phyloP scores from a whole-genome alignment of 2,888 invertebrate genomes.

The Ectobius pallidus region DNA sequence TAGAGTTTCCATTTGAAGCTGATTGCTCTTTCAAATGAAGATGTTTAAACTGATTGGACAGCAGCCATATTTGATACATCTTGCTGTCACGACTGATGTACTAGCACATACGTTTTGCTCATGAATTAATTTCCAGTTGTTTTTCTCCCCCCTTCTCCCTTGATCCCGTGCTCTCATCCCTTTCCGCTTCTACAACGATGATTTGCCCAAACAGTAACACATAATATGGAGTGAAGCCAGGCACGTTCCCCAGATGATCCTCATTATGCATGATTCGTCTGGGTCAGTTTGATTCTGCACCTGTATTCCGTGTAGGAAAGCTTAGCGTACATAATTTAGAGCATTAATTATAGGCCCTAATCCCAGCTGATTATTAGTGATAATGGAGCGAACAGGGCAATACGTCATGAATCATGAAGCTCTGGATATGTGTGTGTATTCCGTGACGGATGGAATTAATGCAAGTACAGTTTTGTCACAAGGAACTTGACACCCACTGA shows the following conservation, averaged over 20 bases:
- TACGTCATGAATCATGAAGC: constrained; percentile 27
- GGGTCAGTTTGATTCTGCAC: constrained; percentile 20
- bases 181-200: constrained; percentile 5
- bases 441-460: constrained; percentile 22
- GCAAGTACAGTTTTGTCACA: constrained; percentile 13
- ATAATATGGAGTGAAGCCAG: not conserved
- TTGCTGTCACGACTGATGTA: not conserved
- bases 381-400: constrained; percentile 7
- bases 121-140: constrained; percentile 19
- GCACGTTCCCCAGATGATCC: not conserved
- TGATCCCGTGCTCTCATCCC: too few species aligned
- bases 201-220: constrained; percentile 5
- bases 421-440: constrained; percentile 6
- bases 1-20: too few species aligned
- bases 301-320: constrained; percentile 28
- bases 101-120: not conserved
- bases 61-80: too few species aligned
- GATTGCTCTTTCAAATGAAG: too few species aligned
- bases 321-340: constrained; percentile 37
- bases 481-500: not conserved
- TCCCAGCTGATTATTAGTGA: constrained; percentile 29
- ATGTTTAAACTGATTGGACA: too few species aligned
- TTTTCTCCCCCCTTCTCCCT: not conserved
- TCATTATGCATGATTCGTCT: constrained; percentile 23
- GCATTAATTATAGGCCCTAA: constrained; percentile 35